Evolutionary conservation across 2,888 invertebrate genomes (phyloP).

Genomic region (Poecilobothrus nobilitatus): DNA sequence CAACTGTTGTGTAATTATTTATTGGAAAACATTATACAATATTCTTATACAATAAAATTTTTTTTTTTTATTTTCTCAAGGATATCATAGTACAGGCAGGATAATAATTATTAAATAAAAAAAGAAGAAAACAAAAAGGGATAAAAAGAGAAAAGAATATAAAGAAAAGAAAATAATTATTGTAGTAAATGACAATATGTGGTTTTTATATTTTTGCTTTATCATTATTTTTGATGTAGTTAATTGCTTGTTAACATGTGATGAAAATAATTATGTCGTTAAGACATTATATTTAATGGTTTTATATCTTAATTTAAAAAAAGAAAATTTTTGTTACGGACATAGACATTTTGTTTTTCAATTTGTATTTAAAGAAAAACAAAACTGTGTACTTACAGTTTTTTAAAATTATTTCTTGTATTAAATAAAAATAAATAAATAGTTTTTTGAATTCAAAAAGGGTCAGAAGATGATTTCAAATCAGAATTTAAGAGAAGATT

Average conservation of each 20-base stretch:
- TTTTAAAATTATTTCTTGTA: too few species aligned
- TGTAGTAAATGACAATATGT: not conserved
- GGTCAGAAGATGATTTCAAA: too few species aligned
- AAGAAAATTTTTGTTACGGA: not conserved
- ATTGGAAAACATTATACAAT: not conserved
- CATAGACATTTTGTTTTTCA: too few species aligned
- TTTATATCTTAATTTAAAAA: not conserved
- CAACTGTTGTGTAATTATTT: not conserved
- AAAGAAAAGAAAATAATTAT: not conserved
- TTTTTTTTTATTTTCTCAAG: not conserved
- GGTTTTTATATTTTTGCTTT: not conserved
- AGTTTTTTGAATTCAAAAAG: too few species aligned
- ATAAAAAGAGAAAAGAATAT: not conserved
- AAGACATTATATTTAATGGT: not conserved
- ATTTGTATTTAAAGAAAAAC: too few species aligned
- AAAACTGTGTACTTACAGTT: too few species aligned
- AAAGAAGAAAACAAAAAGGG: not conserved
- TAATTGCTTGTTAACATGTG: constrained; percentile 3
- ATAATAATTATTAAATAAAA: not conserved
- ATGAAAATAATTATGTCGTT: constrained; percentile 1
- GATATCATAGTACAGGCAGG: not conserved
- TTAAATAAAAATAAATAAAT: too few species aligned
- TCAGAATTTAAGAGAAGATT: too few species aligned
- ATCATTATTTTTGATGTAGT: constrained; percentile 1
- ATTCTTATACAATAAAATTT: not conserved